Evolutionary conservation across 2,113 vertebrate genomes (phyloP).

Genomic region (Podiceps cristatus): DNA sequence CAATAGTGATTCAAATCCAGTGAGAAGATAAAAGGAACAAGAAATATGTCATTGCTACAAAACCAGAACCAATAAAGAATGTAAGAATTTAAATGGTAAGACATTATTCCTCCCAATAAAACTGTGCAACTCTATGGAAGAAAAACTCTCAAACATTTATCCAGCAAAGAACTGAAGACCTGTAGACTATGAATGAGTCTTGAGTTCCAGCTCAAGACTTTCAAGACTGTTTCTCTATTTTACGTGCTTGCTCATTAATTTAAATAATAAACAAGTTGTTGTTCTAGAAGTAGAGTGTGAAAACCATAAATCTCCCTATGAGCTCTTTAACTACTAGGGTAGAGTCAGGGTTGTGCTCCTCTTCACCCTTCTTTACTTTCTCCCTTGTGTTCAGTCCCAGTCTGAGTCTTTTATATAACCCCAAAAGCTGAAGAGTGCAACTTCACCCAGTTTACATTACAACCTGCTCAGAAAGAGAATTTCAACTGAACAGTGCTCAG

Average conservation of each 20-base stretch:
- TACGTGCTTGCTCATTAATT: neutral
- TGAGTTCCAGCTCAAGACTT: neutral
- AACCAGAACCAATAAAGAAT: conserved; percentile 1
- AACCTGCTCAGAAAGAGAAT: neutral
- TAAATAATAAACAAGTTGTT: neutral
- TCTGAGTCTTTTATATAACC: neutral
- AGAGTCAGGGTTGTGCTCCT: neutral
- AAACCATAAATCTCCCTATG: neutral
- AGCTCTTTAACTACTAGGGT: neutral
- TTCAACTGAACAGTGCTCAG: neutral
- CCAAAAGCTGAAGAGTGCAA: neutral
- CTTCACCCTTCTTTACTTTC: neutral
- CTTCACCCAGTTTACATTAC: neutral
- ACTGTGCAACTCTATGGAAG: neutral
- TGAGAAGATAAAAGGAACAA: conserved; percentile 20
- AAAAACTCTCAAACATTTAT: neutral
- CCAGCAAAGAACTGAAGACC: neutral
- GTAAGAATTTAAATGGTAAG: neutral
- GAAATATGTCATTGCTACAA: neutral
- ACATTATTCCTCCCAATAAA: neutral
- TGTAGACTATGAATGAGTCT: neutral
- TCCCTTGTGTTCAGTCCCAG: neutral
- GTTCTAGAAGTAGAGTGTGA: neutral
- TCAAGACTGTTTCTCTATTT: neutral
- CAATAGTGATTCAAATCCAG: conserved; percentile 2